Conservation (phyloP, 2,888 invertebrate genomes). For the Diplolepis rosae region DNA sequence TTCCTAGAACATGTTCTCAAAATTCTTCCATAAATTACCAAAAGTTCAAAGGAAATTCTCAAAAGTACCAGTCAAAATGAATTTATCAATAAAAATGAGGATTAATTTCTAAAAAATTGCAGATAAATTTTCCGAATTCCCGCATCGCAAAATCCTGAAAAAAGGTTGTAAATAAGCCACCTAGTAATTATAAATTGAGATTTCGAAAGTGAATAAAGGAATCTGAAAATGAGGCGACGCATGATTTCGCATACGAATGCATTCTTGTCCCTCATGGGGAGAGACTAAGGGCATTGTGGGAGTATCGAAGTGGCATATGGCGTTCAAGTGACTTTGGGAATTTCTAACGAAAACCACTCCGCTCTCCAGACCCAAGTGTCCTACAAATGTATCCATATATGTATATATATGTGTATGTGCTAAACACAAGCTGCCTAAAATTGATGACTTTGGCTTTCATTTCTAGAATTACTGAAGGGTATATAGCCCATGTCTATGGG, state of each 20-base stretch:
- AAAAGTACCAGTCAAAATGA: no score
- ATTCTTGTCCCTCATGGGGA: slow-evolving; percentile 15
- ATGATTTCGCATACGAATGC: slow-evolving; percentile 5
- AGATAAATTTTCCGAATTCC: no score
- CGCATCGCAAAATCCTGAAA: no score
- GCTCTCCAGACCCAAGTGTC: not conserved
- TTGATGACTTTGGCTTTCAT: slow-evolving; percentile 23
- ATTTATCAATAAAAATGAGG: no score
- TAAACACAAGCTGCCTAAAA: slow-evolving; percentile 9
- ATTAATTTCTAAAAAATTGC: no score
- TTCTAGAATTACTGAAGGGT: slow-evolving; percentile 12
- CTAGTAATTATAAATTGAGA: no score
- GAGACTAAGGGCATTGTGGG: slow-evolving; percentile 35
- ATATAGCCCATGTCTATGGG: not conserved
- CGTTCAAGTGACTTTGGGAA: slow-evolving; percentile 43
- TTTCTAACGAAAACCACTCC: slow-evolving; percentile 21
- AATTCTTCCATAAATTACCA: no score
- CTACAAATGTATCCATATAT: not conserved
- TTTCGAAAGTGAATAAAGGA: not conserved
- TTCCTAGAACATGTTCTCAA: no score
- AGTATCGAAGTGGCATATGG: slow-evolving; percentile 45
- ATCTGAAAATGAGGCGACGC: slow-evolving; percentile 7
- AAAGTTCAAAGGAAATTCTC: no score
- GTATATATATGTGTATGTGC: not conserved
- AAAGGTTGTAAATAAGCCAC: no score